Evolutionary conservation across 2,113 vertebrate species (phyloP), one percentile per base, ranked within the genome.

Genomic region (Hyaena hyaena): DNA sequence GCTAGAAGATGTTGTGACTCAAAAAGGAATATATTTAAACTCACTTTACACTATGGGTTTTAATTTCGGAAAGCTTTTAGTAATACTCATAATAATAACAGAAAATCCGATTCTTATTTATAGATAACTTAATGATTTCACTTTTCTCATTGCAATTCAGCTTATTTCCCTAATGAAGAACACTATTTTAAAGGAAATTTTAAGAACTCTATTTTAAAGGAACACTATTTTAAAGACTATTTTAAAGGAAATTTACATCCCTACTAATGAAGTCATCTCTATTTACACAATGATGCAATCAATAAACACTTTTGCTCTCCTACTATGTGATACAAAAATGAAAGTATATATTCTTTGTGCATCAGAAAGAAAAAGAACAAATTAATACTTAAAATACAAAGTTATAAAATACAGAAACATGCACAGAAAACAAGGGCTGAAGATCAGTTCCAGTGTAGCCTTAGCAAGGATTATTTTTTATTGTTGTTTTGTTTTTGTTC

Each of bases 41-140:
- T 50, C 2, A 53, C 26, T 87, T 39, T 45, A 50, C 73, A 50
- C 0, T 10, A 16, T 66, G 2, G 0, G 23, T 80, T 79, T 81
- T 65, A 94, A 80, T 84, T 96, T 91, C 69, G 15, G 2, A 83
- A 73, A 68, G 9, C 0, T 84, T 96, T 94, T 61, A 61, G 86
- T 68, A 77, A 87, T 74, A 69, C 12, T 23, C 48, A 31, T 23
- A 83, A 5, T 28, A 53, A 33, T 82, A 95, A 71, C 5, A 58
- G 17, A 82, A 80, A 95, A 87, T 61, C 15, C 5, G 79, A 88
- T 68, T 65, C 8, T 4, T n/a, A 21, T 73, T 55, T 48, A 80
- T 66, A 84, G 31, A 53, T 71, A 69, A 66, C 5, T 76, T 66
- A 45, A 31, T 84, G n/a, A 45, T 55, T 88, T 23, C 16, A 76